Evolutionary conservation across 2,113 vertebrate genomes (phyloP).

Genomic region (Ibidorhyncha struthersii): DNA sequence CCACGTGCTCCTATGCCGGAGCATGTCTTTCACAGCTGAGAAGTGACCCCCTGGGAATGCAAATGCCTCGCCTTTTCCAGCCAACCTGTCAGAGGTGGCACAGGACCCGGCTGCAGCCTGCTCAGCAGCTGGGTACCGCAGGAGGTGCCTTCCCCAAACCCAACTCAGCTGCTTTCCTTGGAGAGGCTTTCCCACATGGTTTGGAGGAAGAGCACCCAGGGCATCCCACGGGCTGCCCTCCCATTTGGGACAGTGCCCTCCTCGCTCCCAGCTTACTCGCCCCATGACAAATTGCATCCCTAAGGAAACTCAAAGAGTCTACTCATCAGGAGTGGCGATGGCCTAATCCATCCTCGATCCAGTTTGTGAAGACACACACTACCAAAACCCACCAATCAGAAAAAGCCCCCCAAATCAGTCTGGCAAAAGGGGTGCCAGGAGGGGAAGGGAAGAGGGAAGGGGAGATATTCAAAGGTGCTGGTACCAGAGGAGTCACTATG

Average conservation of each 20-base stretch:
- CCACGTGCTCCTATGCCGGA: neutral
- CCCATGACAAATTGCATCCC: neutral
- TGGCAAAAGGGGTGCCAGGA: neutral
- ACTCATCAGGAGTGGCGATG: neutral
- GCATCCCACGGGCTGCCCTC: neutral
- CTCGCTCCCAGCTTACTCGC: neutral
- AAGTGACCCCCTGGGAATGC: neutral
- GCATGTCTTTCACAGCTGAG: neutral
- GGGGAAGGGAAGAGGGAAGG: neutral
- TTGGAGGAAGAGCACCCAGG: neutral
- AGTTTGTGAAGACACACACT: neutral
- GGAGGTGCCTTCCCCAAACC: neutral
- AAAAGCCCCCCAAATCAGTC: neutral
- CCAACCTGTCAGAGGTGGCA: neutral
- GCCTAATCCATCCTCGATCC: neutral
- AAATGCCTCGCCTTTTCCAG: neutral
- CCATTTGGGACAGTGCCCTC: neutral
- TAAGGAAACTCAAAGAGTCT: neutral
- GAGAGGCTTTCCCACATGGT: rapidly evolving
- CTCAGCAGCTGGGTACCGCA: neutral
- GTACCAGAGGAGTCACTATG: neutral
- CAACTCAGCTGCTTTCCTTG: neutral
- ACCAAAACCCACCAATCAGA: neutral
- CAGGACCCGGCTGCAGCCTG: rapidly evolving
- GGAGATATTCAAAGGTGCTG: neutral